A percentile compares a stretch with the other conserved stretches of the same genome.
Conservation (phyloP, 2,797 vertebrate genomes). For the Enteromius trimaculatus region DNA sequence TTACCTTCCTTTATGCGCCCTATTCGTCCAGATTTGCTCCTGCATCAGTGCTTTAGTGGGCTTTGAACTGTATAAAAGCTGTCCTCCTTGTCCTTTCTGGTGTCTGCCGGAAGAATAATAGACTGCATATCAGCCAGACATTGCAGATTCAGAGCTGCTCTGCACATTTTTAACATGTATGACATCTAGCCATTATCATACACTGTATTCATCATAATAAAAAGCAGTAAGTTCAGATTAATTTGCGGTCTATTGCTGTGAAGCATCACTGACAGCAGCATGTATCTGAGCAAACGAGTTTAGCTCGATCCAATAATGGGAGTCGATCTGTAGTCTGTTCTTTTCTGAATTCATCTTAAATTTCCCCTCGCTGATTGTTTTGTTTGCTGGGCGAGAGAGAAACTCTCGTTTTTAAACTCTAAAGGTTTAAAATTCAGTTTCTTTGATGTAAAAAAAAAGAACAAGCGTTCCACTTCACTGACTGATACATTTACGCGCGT, state of each 20-base stretch:
- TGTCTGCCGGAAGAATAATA: constrained; percentile 52
- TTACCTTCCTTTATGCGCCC: background rate
- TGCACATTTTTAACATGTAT: constrained; percentile 17
- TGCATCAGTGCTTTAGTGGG: background rate
- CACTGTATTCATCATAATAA: background rate
- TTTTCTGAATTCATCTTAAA: constrained; percentile 3
- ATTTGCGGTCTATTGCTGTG: background rate
- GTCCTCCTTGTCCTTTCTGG: background rate
- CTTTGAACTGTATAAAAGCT: background rate
- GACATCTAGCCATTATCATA: background rate
- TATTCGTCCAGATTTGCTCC: background rate
- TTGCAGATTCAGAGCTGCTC: constrained; percentile 36
- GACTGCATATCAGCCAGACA: constrained; percentile 47
- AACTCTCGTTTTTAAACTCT: too few species aligned
- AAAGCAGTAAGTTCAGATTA: background rate
- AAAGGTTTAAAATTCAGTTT: background rate
- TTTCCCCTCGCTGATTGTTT: background rate
- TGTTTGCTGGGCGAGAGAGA: background rate
- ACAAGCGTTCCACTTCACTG: constrained; percentile 65
- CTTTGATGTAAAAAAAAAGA: constrained; percentile 47
- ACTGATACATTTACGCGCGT: constrained; percentile 79
- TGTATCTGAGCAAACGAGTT: constrained; percentile 43
- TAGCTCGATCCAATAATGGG: constrained; percentile 44
- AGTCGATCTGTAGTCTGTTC: constrained; percentile 22
- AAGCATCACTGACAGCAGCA: constrained; percentile 45